Base-by-base conservation (phyloP, 2,888 invertebrate genomes). In the Therioaphis trifolii region DNA sequence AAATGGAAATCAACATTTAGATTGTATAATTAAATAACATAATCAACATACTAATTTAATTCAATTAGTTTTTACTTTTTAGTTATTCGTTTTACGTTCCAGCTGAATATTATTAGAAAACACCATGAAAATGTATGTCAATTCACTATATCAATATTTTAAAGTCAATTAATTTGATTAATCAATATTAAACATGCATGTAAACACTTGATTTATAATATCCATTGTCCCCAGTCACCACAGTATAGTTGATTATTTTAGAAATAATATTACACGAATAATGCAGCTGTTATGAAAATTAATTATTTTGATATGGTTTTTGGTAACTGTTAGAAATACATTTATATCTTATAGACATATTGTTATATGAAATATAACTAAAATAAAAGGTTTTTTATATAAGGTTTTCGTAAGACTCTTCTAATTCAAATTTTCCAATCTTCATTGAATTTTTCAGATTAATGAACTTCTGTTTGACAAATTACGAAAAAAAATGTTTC, bases 131-230 rank as follows among this genome's bases (percentile, higher is more conserved):
- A 7, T 43, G 27, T 46, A 63, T 15, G 29, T 27, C 27, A 76
- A 61, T 76, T 66, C 66, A 77, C 49, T 35, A 49, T 35, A 49
- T 12, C 77, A 15, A 46, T 63, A 63, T 49, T 72, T 29, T 12
- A 18, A 27, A 68, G 66, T 21, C 52, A 78, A 78, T 52, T 78
- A 68, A 66, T 78, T 52, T 66, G 66, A 78, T 78, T 78, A 68
- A 68, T 68, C 29, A 29, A 5, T 35, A 49, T 35, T 18, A 40
- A 76, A 61, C 43, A 27, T 27, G 43, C 40, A n/a, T 12, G 11
- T 55, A n/a, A 12, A 29, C 21, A 24, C 9, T 18, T 43, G 21
- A 24, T 27, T 66, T 18, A 61, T 9, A 18, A 35, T 77, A 52
- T 52, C 2, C 12, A 58, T 24, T 1, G 21, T 49, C n/a, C 61